phyloP scores from a whole-genome alignment of 2,888 invertebrate species.

The Onchidella celtica region DNA sequence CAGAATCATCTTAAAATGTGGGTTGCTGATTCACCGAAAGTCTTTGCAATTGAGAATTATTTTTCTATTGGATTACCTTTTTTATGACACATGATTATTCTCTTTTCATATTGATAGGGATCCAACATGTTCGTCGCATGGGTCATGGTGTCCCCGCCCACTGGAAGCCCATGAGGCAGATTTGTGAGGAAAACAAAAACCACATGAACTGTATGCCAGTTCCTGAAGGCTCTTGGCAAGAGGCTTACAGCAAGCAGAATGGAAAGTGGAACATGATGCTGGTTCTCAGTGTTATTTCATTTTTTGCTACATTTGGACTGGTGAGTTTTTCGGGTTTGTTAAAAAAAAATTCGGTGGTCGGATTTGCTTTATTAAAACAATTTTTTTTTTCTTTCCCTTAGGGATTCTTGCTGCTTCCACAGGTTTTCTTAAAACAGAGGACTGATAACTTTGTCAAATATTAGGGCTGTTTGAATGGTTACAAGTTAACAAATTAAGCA shows the following conservation, averaged over 20 bases:
- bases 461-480: no score
- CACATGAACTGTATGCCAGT: slow-evolving; percentile 64
- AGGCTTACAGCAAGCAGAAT: slow-evolving; percentile 59
- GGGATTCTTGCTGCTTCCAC: no score
- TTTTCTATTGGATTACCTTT: no score
- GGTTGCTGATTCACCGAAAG: no score
- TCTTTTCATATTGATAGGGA: slow-evolving; percentile 7
- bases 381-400: neutral
- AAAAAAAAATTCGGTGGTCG: no score
- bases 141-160: slow-evolving; percentile 53
- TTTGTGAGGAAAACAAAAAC: slow-evolving; percentile 51
- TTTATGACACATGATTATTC: no score
- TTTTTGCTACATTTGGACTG: slow-evolving; percentile 52
- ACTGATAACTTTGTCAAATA: no score
- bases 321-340: slow-evolving; percentile 53
- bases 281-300: slow-evolving; percentile 42
- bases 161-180: slow-evolving; percentile 54
- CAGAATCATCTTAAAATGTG: no score
- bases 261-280: slow-evolving; percentile 59
- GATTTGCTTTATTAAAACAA: neutral
- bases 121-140: slow-evolving; percentile 22
- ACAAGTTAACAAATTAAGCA: no score
- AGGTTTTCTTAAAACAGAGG: neutral
- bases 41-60: no score
- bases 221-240: slow-evolving; percentile 70